phyloP scores from a whole-genome alignment of 53 echinoderm and acorn worm genomes.

The Paelopatides confundens region DNA sequence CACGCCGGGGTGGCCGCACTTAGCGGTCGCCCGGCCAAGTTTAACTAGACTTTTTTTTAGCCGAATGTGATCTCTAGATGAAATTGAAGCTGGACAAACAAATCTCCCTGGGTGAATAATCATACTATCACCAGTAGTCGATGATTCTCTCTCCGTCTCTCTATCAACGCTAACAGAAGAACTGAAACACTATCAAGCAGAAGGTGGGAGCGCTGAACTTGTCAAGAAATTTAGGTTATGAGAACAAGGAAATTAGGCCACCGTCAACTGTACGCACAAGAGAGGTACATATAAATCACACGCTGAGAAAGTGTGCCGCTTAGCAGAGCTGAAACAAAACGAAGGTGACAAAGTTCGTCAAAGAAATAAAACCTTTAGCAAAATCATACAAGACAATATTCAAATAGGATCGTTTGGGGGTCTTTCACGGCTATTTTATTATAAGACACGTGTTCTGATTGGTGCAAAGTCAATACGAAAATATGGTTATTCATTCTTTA shows the following conservation, averaged over 20 bases:
- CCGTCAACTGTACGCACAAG: background rate
- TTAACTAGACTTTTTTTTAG: background rate
- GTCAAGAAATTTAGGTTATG: conserved; percentile 43
- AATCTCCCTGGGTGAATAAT: conserved; percentile 27
- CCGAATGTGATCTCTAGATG: conserved; percentile 1
- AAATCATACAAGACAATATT: background rate
- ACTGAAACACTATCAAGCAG: conserved; percentile 28
- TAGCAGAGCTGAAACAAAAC: background rate
- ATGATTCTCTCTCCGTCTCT: background rate
- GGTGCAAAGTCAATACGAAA: background rate
- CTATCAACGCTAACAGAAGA: background rate
- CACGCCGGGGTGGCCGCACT: conserved; percentile 24
- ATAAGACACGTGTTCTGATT: background rate
- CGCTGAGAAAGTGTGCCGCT: conserved; percentile 39
- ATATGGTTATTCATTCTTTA: background rate
- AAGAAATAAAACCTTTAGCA: background rate
- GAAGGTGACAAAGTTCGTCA: conserved; percentile 24
- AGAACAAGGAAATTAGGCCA: conserved; percentile 46
- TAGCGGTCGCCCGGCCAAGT: background rate
- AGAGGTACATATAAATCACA: conserved; percentile 7
- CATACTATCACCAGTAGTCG: background rate
- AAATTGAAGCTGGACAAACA: conserved; percentile 37
- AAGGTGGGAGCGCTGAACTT: conserved; percentile 28
- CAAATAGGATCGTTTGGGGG: background rate
- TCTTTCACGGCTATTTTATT: too few species aligned